Conservation (phyloP, 2,797 vertebrate genomes). For the Apogon talboti region DNA sequence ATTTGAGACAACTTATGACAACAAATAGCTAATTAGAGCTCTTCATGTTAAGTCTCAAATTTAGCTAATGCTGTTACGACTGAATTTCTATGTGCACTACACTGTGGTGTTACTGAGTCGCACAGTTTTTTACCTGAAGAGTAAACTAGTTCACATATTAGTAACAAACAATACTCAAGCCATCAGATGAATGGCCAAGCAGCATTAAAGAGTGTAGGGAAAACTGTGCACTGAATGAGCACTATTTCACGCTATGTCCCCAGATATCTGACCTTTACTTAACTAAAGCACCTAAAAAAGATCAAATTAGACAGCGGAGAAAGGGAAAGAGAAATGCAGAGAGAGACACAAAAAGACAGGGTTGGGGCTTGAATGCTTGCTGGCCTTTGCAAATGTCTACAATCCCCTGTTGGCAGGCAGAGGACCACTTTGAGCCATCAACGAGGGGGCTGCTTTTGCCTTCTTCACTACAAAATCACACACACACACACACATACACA, state of each 20-base stretch:
- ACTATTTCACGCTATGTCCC: conserved; percentile 29
- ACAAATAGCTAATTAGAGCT: conserved; percentile 12
- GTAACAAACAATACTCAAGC: conserved; percentile 26
- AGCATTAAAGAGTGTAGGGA: conserved; percentile 23
- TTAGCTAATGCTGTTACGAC: too few relatives aligned
- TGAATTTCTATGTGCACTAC: too few relatives aligned
- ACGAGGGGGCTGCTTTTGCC: conserved; percentile 98
- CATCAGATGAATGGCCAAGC: conserved; percentile 34
- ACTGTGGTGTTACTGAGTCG: too few relatives aligned
- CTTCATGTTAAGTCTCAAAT: too few relatives aligned
- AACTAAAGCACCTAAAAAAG: conserved; percentile 55
- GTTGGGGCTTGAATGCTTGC: conserved; percentile 93
- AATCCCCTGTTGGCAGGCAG: conserved; percentile 99
- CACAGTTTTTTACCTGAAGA: too few relatives aligned
- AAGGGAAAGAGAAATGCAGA: conserved; percentile 69
- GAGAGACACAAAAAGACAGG: conserved; percentile 75
- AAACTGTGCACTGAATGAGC: conserved; percentile 44
- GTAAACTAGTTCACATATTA: neutral
- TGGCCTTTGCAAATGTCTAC: conserved; percentile 97
- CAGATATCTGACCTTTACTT: conserved; percentile 41
- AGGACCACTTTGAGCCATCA: conserved; percentile 99
- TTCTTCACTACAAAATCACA: conserved; percentile 99
- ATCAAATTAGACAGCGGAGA: conserved; percentile 55
- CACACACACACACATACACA: conserved; percentile 82
- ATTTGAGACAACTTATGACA: conserved; percentile 65